phyloP scores from a whole-genome alignment of 2,888 invertebrate species.

The Tethea ocularis region DNA sequence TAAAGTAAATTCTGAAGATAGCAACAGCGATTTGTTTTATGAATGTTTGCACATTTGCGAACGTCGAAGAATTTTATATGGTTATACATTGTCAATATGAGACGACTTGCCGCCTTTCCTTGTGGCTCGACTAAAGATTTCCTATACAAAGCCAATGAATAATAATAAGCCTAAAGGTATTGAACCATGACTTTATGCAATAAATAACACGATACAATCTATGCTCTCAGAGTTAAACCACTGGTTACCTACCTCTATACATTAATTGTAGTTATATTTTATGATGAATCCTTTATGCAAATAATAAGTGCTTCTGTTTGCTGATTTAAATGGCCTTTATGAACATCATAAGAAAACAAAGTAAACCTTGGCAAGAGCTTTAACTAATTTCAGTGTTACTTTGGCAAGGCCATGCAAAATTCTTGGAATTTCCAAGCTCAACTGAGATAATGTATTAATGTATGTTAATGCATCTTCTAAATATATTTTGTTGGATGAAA shows the following conservation, averaged over 20 bases:
- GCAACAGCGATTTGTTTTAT: conserved; percentile 1
- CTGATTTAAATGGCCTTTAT: conserved; percentile 55
- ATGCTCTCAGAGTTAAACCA: conserved; percentile 35
- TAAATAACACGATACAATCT: conserved; percentile 71
- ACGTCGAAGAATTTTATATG: neutral
- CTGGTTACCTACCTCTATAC: conserved; percentile 35
- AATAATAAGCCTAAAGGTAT: conserved; percentile 66
- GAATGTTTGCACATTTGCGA: neutral
- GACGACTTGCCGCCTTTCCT: conserved; percentile 31
- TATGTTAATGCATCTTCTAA: neutral
- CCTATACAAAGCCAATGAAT: conserved; percentile 58
- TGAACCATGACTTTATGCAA: conserved; percentile 67
- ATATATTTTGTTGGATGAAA: neutral
- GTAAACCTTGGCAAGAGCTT: conserved; percentile 26
- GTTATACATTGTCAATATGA: conserved; percentile 30
- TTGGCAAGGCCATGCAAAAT: neutral
- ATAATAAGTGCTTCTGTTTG: conserved; percentile 46
- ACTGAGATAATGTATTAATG: neutral
- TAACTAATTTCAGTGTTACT: neutral
- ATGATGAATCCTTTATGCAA: conserved; percentile 46
- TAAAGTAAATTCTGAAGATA: neutral
- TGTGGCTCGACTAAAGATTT: conserved; percentile 40
- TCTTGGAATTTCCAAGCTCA: neutral
- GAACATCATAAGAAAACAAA: conserved; percentile 34
- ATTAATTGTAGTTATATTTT: conserved; percentile 36